Conservation (phyloP, 2,797 vertebrate species). For the Linurgus olivaceus region DNA sequence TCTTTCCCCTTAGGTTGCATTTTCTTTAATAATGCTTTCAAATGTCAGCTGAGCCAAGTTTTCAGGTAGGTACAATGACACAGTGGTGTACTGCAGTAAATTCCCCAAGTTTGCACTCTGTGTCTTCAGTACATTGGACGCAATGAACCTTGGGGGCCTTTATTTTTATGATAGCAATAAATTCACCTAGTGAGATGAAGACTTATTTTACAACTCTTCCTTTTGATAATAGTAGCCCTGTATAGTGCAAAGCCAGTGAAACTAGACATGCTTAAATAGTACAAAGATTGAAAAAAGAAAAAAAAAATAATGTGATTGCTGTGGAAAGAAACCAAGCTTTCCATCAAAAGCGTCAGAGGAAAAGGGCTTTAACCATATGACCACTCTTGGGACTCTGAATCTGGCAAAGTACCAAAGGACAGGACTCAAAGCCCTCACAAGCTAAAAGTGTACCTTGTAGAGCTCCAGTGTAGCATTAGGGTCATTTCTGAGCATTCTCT, state of each 20-base stretch:
- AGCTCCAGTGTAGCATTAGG: neutral
- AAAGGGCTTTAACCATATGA: neutral
- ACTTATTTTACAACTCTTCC: constrained; percentile 58
- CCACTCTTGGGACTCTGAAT: neutral
- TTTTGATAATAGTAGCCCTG: constrained; percentile 44
- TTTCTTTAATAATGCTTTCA: constrained; percentile 68
- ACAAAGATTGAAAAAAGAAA: neutral
- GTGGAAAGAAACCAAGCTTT: neutral
- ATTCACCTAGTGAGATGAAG: constrained; percentile 66
- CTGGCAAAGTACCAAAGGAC: neutral
- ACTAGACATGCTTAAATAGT: neutral
- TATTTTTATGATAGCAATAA: constrained; percentile 74
- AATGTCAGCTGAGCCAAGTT: constrained; percentile 32
- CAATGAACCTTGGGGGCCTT: constrained; percentile 58
- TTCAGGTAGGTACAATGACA: constrained; percentile 64
- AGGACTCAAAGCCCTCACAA: neutral
- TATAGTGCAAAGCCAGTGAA: constrained; percentile 21
- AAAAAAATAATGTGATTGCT: neutral
- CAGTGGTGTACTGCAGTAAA: constrained; percentile 55
- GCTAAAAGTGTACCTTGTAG: neutral
- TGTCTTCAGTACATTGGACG: constrained; percentile 49
- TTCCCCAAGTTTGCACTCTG: constrained; percentile 52
- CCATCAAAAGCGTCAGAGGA: neutral
- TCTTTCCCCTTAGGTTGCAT: constrained; percentile 59
- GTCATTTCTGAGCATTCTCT: neutral